Evolutionary conservation across 2,797 vertebrate species (phyloP), one percentile per base, ranked within the genome.

Genomic region (Halcyon chelicuti): DNA sequence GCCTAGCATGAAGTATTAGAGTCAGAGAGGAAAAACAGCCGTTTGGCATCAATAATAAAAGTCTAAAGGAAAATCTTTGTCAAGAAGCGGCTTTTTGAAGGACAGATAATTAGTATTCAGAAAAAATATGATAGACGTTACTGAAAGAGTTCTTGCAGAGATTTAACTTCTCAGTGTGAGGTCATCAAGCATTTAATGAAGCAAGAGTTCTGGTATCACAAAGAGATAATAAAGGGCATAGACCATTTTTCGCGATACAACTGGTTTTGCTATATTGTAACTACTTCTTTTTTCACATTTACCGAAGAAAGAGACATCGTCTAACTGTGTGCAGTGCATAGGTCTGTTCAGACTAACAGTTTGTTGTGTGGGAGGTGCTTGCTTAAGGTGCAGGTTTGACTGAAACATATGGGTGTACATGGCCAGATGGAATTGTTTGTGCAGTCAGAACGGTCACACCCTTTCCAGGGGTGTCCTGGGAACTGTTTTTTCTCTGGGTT

Each of bases 401-500:
- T n/a, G 35, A 44, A 82, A 19, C 39, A 8, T 40, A 12, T 68
- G 61, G 20, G 10, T 54, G 33, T 40, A 20, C 14, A 20, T 0
- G 9, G 33, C 44, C 63, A 52, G 46, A 42, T 40, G n/a, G 37
- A 71, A 19, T 39, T 55, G 60, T 37, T 3, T n/a, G 39, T 1
- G 1, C 39, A 66, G n/a, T 51, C 9, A 6, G 54, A 61, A 62
- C 0, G 8, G 40, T 62, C 68, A 21, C 39, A 21, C 7, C 0
- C 0, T 14, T 71, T 47, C 73, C n/a, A 7, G n/a, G 11, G 9
- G 44, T 61, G 78, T 40, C 37, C 46, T 71, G 42, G 19, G 28
- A 54, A 9, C 12, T 14, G 7, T 5, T 55, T 71, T 55, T 40
- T 57, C 39, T 61, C 14, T 35, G 42, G n/a, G 4, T 40, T 60